A percentile compares a stretch with the other conserved stretches of the same genome.
phyloP scores from a whole-genome alignment of 2,797 vertebrate genomes.

The Acanthurus tractus region DNA sequence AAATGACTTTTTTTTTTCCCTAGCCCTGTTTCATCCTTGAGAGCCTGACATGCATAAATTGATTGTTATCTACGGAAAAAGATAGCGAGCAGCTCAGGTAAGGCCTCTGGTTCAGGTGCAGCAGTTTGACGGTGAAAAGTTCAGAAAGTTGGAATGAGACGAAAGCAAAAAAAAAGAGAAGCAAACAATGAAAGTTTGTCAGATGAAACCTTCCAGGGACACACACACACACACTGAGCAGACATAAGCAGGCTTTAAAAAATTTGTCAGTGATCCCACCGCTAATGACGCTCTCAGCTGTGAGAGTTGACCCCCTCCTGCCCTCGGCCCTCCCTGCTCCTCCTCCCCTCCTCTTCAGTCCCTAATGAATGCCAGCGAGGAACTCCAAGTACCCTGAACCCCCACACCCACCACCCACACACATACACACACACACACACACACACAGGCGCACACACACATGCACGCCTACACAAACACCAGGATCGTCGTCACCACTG shows the following conservation, averaged over 20 bases:
- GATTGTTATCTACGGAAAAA: background rate
- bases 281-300: conserved; percentile 80
- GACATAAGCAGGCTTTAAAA: conserved; percentile 62
- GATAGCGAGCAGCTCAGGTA: background rate
- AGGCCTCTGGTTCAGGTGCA: background rate
- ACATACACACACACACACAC: conserved; percentile 17
- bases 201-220: conserved; percentile 3
- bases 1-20: background rate
- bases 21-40: background rate
- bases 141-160: conserved; percentile 6
- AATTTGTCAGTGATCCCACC: conserved; percentile 77
- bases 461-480: conserved; percentile 31
- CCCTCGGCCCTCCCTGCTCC: conserved; percentile 57
- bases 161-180: background rate
- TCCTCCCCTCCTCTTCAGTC: conserved; percentile 38
- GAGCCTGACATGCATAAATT: conserved; percentile 11
- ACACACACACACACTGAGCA: conserved; percentile 30
- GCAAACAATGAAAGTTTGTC: background rate
- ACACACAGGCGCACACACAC: conserved; percentile 11
- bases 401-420: background rate
- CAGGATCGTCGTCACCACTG: conserved; percentile 32
- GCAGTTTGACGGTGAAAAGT: background rate
- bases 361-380: conserved; percentile 76
- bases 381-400: conserved; percentile 39
- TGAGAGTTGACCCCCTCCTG: conserved; percentile 76